These are phyloP conservation scores for Catharus ustulatus DNA, from an alignment of 2,797 vertebrate species.

Conservation along the genomic window DNA sequence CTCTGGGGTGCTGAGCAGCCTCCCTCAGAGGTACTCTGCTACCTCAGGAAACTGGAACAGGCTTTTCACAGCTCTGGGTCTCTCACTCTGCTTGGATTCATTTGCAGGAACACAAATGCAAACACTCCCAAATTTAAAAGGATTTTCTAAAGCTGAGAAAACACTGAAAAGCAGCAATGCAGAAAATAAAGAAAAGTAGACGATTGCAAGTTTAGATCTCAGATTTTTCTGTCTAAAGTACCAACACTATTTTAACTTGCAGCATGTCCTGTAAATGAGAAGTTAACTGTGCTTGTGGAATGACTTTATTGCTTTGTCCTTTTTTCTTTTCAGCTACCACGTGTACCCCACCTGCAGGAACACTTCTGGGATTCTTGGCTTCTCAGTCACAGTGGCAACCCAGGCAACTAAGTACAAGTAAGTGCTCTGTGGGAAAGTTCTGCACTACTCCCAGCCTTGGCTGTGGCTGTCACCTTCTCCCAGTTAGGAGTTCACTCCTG, in stretches of 20 bases:
- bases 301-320: background rate
- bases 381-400: conserved; percentile 93
- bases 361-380: conserved; percentile 93
- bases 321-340: conserved; percentile 81
- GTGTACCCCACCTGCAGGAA: conserved; percentile 94
- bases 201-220: background rate
- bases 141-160: background rate
- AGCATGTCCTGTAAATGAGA: background rate
- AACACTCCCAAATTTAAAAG: background rate
- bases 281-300: background rate
- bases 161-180: background rate
- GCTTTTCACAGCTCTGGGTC: background rate
- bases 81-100: background rate
- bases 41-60: background rate
- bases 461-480: background rate
- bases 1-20: background rate
- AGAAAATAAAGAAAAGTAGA: background rate
- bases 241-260: background rate
- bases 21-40: background rate
- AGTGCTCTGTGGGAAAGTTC: conserved; percentile 14
- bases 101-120: background rate
- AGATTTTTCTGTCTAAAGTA: background rate
- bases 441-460: background rate
- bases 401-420: conserved; percentile 95
- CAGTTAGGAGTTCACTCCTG: background rate